Evolutionary conservation across 1,140 invertebrate species (phyloP).

Genomic region (Solenopsis invicta): DNA sequence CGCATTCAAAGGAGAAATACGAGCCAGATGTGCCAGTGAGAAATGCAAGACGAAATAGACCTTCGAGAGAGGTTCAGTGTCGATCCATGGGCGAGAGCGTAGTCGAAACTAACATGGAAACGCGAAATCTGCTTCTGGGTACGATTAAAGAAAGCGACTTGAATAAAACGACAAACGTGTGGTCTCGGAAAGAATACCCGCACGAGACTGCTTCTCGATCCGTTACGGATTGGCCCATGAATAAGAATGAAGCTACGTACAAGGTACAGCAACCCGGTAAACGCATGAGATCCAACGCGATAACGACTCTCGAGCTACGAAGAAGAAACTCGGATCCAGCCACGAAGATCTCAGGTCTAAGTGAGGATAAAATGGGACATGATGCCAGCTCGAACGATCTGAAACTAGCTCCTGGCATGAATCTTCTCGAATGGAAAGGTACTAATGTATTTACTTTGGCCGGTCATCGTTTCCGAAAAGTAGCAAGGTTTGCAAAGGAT

Average conservation of each 20-base stretch:
- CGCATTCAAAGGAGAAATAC: conserved; percentile 77
- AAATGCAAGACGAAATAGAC: conserved; percentile 84
- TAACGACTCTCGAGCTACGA: conserved; percentile 87
- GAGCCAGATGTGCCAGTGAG: conserved; percentile 86
- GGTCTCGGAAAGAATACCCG: conserved; percentile 79
- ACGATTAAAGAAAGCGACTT: conserved; percentile 85
- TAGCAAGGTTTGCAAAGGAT: conserved; percentile 91
- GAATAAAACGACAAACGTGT: conserved; percentile 78
- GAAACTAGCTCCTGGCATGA: conserved; percentile 83
- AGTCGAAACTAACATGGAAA: conserved; percentile 75
- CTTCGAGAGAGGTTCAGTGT: conserved; percentile 83
- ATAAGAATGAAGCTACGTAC: conserved; percentile 79
- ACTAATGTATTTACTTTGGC: conserved; percentile 89
- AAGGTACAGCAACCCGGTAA: conserved; percentile 83
- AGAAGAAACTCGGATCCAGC: conserved; percentile 92
- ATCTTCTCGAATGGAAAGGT: conserved; percentile 88
- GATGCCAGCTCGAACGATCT: conserved; percentile 83
- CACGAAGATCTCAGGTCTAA: conserved; percentile 85
- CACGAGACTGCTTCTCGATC: conserved; percentile 74
- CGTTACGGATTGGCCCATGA: conserved; percentile 84
- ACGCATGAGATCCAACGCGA: conserved; percentile 85
- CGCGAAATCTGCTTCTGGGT: conserved; percentile 82
- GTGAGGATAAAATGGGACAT: conserved; percentile 81
- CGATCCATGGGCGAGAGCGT: conserved; percentile 85
- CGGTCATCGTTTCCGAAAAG: conserved; percentile 92